Evolutionary conservation across 2,113 vertebrate genomes (phyloP).

Genomic region (Oreocharis arfaki): DNA sequence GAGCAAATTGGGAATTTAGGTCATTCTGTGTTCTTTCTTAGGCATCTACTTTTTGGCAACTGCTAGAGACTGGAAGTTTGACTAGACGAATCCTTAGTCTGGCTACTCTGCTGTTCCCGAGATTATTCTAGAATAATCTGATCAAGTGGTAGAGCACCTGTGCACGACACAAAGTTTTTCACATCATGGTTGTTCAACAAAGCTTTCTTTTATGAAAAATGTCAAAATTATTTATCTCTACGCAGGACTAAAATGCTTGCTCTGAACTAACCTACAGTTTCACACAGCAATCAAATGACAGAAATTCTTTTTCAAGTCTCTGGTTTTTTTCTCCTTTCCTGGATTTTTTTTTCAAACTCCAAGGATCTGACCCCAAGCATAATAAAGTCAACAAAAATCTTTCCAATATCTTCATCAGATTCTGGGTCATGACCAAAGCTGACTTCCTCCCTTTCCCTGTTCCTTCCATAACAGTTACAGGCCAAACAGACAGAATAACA

Average conservation of each 20-base stretch:
- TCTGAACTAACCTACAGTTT: neutral
- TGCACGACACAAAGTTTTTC: neutral
- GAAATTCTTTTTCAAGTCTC: neutral
- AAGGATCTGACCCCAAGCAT: neutral
- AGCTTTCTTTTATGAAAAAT: neutral
- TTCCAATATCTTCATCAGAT: neutral
- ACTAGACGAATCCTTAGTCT: neutral
- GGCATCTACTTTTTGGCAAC: neutral
- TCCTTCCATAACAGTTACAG: neutral
- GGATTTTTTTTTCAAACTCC: neutral
- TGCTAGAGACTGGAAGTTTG: neutral
- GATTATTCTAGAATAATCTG: neutral
- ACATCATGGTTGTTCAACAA: neutral
- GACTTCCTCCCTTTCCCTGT: neutral
- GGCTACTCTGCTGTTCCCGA: neutral
- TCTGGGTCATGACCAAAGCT: conserved; percentile 15
- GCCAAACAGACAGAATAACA: conserved; percentile 9
- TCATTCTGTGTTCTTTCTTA: neutral
- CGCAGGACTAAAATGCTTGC: neutral
- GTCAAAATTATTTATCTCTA: neutral
- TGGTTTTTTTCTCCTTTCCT: neutral
- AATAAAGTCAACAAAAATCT: neutral
- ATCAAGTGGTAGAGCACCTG: neutral
- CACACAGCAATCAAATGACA: neutral
- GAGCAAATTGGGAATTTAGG: neutral